Evolutionary conservation across 35 echinoderm and acorn worm genomes (phyloP).

Genomic region (Ophiothrix spiculata): DNA sequence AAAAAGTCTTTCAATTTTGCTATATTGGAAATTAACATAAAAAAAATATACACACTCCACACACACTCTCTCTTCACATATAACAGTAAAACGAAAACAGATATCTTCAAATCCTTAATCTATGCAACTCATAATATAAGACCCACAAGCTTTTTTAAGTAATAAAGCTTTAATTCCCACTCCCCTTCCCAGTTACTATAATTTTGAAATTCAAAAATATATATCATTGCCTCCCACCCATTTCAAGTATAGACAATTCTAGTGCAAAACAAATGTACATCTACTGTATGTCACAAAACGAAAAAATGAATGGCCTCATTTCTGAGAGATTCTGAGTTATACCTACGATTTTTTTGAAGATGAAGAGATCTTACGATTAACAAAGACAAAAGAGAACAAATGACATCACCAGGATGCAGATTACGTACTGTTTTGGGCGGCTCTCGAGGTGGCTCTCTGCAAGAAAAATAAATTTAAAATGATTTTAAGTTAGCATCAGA

Average conservation of each 20-base stretch:
- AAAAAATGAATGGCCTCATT: not conserved
- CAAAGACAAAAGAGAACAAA: conserved; percentile 28
- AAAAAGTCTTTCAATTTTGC: not conserved
- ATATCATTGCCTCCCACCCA: not conserved
- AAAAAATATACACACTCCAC: not conserved
- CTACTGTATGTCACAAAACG: not conserved
- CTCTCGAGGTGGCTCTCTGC: conserved; percentile 59
- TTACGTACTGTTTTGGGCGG: conserved; percentile 82
- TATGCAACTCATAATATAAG: too few species aligned
- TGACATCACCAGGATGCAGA: conserved; percentile 27
- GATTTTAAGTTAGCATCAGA: not conserved
- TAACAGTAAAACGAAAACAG: too few species aligned
- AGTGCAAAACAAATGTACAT: not conserved
- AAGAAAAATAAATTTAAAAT: conserved; percentile 10
- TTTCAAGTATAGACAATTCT: not conserved
- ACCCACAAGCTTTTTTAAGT: too few species aligned
- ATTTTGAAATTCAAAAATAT: not conserved
- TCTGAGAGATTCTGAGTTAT: not conserved
- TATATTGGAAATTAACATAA: not conserved
- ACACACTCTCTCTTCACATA: not conserved
- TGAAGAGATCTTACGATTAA: conserved; percentile 16
- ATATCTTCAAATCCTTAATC: too few species aligned
- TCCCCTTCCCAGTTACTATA: not conserved
- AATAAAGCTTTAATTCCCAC: too few species aligned
- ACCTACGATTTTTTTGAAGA: conserved; percentile 25